Base-by-base conservation (phyloP, 2,113 vertebrate genomes). In the Megaptera novaeangliae region DNA sequence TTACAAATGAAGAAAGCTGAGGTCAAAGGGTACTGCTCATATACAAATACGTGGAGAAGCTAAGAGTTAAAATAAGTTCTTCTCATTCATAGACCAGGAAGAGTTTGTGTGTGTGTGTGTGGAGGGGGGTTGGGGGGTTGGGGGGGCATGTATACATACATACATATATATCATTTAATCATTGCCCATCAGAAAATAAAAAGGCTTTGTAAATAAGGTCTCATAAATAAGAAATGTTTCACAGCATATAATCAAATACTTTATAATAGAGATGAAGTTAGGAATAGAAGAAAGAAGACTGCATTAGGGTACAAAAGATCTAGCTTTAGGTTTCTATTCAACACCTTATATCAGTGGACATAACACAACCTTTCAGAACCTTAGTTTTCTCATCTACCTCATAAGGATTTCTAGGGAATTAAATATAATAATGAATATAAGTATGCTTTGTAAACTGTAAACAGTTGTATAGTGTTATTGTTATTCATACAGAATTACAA, bases 171-270 rank as follows among this genome's bases (percentile, higher is more conserved):
- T 61, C 55, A 39, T 34, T 81, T 90, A 92, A 91, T 82, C 66
- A 41, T 0, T 90, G 25, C 41, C 61, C 55, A 71, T 75, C 25
- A 87, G 59, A 75, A 29, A 85, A 81, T 55, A 12, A 89, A 95
- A 96, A 91, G 8, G 2, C 31, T 83, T 93, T 97, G 36, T 92
- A 91, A 69, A 77, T 94, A 74, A 89, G 27, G 12, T 57, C 71
- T 91, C 88, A 61, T 46, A 85, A 72, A 39, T 17, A 41, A 81
- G 94, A 96, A 85, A 44, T 20, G 13, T 52, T 88, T 82, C 87
- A n/a, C 23, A 44, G n/a, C 27, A 71, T n/a, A 85, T 41, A 88
- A 88, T 84, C 29, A 91, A 96, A 95, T 52, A 52, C n/a, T 83
- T 80, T 88, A 72, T 61, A 77, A 75, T 15, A 82, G 7, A 88